Conservation (phyloP, 2,888 invertebrate genomes). For the Trissolcus japonicus region DNA sequence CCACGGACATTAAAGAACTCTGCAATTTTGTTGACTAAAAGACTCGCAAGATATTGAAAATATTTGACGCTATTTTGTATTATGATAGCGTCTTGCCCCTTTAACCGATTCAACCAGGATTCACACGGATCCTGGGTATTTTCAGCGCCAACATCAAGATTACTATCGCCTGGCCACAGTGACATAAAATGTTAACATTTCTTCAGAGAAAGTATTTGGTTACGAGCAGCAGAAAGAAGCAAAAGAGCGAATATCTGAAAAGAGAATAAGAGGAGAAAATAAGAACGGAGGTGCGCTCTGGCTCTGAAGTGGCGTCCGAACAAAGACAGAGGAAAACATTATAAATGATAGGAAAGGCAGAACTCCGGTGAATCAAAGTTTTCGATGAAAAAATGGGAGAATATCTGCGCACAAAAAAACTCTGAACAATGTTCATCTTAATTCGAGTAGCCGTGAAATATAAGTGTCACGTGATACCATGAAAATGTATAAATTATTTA, state of each 20-base stretch:
- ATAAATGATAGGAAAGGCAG: conserved; percentile 47
- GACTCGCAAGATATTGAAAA: conserved; percentile 29
- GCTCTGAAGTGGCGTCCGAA: conserved; percentile 28
- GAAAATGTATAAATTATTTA: conserved; percentile 26
- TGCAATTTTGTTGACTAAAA: conserved; percentile 12
- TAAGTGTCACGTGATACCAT: conserved; percentile 17
- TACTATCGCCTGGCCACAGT: conserved; percentile 56
- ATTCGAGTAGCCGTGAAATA: conserved; percentile 21
- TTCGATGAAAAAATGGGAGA: conserved; percentile 32
- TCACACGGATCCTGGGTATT: conserved; percentile 44
- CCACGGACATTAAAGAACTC: too few species aligned
- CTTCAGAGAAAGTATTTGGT: conserved; percentile 66
- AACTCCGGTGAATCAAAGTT: conserved; percentile 18
- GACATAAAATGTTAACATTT: conserved; percentile 60
- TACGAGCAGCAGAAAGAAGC: conserved; percentile 63
- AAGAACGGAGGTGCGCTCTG: conserved; percentile 45
- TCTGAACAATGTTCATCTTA: not conserved
- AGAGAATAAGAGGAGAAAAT: conserved; percentile 44
- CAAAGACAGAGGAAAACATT: too few species aligned
- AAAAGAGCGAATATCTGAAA: conserved; percentile 54
- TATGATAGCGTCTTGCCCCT: conserved; percentile 25
- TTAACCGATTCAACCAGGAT: conserved; percentile 50
- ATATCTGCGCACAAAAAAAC: conserved; percentile 45
- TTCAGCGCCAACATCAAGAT: conserved; percentile 51
- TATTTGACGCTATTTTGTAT: conserved; percentile 35